phyloP scores from a whole-genome alignment of 1,140 invertebrate genomes.

The Drosophila tani region DNA sequence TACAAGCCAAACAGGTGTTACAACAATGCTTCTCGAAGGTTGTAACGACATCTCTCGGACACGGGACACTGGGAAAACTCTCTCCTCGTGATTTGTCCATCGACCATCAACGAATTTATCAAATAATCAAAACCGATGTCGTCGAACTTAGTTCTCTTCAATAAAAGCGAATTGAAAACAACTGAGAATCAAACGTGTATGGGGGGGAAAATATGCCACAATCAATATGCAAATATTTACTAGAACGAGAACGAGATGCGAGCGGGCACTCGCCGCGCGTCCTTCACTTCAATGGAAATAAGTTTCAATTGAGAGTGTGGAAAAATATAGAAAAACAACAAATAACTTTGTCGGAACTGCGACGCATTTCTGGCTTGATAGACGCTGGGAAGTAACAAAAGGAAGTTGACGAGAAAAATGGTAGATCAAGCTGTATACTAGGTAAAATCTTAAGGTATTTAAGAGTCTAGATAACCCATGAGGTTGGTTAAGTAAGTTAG shows the following conservation, averaged over 20 bases:
- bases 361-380: slow-evolving; percentile 7
- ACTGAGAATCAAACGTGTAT: slow-evolving; percentile 39
- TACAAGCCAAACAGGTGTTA: slow-evolving; percentile 57
- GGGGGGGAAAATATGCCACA: slow-evolving; percentile 63
- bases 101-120: slow-evolving; percentile 16
- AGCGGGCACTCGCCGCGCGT: slow-evolving; percentile 35
- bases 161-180: slow-evolving; percentile 70
- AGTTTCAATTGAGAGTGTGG: slow-evolving; percentile 53
- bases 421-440: background rate
- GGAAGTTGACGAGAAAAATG: background rate
- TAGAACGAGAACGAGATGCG: slow-evolving; percentile 41
- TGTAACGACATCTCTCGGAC: slow-evolving; percentile 11
- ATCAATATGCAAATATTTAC: slow-evolving; percentile 77
- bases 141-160: slow-evolving; percentile 67
- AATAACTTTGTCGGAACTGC: slow-evolving; percentile 6
- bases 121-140: slow-evolving; percentile 55
- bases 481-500: background rate
- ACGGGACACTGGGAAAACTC: slow-evolving; percentile 7
- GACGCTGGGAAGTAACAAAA: background rate
- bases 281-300: slow-evolving; percentile 70
- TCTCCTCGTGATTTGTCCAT: slow-evolving; percentile 20
- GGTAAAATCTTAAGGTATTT: background rate
- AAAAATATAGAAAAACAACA: slow-evolving; percentile 46
- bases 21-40: slow-evolving; percentile 50
- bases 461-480: background rate